phyloP scores from a whole-genome alignment of 2,797 vertebrate genomes.

The Sebastiscus tertius region DNA sequence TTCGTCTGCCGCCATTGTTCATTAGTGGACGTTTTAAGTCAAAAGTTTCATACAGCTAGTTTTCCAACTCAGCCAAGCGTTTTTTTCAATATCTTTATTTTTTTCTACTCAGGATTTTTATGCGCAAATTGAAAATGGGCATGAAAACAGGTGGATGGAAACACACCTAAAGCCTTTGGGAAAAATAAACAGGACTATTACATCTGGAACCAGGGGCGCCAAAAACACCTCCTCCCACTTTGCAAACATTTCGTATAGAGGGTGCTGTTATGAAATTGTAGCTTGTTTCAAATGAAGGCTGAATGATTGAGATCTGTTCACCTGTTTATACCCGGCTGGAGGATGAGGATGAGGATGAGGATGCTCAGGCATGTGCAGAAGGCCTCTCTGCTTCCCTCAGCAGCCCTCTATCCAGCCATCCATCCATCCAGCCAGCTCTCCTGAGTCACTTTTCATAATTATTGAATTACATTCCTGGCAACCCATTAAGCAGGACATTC shows the following conservation, averaged over 20 bases:
- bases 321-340: neutral
- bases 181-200: neutral
- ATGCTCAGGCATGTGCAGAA: constrained; percentile 60
- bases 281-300: neutral
- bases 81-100: neutral
- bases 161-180: neutral
- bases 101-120: neutral
- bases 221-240: neutral
- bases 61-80: neutral
- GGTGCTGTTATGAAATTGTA: neutral
- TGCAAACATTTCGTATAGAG: neutral
- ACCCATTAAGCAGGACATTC: constrained; percentile 87
- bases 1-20: neutral
- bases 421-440: constrained; percentile 65
- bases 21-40: neutral
- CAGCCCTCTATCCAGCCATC: constrained; percentile 25
- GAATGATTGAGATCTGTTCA: neutral
- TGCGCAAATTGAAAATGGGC: neutral
- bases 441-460: constrained; percentile 89
- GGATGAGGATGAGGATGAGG: constrained; percentile 18
- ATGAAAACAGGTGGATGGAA: neutral
- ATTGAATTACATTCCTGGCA: constrained; percentile 87
- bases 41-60: neutral
- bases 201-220: neutral
- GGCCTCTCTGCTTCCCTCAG: constrained; percentile 34